Evolutionary conservation across 2,113 vertebrate genomes (phyloP), one percentile per base, ranked within the genome.

Genomic region (Percopsis transmontana): DNA sequence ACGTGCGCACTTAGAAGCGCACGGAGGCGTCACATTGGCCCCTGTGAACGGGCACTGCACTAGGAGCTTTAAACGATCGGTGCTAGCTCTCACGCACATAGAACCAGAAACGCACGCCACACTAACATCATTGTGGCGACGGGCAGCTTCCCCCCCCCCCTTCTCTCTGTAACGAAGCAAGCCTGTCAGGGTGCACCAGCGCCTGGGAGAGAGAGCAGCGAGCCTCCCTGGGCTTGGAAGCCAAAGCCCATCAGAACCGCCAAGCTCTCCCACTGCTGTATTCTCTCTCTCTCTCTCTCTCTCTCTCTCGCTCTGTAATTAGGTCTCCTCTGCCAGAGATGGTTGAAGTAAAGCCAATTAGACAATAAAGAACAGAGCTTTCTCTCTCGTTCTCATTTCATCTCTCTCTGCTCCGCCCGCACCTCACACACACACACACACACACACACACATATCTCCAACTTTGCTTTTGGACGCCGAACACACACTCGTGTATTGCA

Each of bases 321-420:
- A 90, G 23, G 41, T 57, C 51, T 19, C 72, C 81, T 58, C 67
- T 80, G 66, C 78, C 62, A 72, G 68, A 82, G 72, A 44, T 15
- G 79, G 81, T 87, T 87, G 78, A 92, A 83, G 79, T 83, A 67
- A 20, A 62, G 83, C 86, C 89, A 91, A 82, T 92, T 87, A 88
- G 76, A 83, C 81, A 88, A 78, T 84, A 88, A 88, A 80, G 81
- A 81, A 52, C 76, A 76, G 82, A 83, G 51, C 78, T 66, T 68
- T 77, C 78, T 80, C 53, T 70, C 70, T 51, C 77, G 15, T 20
- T 51, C 54, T 40, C 27, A 24, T 20, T 59, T 66, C 44, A 10
- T 38, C 60, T 18, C 45, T 62, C 45, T 19, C 60, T 38, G 44
- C 5, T 45, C 50, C 9, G 33, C 44, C 5, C n/a, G 4, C 27